Evolutionary conservation across 2,888 invertebrate species (phyloP).

Genomic region (Synergus japonicus): DNA sequence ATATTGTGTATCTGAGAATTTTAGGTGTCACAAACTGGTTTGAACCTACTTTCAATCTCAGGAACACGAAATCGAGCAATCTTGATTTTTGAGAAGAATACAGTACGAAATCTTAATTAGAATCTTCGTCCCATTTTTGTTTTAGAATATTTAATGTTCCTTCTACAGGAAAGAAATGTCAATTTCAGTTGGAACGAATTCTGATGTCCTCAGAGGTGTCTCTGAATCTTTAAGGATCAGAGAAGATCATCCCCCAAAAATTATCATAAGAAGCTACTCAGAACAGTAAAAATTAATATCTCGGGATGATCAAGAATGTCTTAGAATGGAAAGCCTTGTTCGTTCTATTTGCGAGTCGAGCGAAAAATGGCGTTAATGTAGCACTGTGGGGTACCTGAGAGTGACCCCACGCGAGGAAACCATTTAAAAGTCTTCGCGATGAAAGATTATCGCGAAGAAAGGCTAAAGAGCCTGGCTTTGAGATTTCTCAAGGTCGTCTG

Average conservation of each 20-base stretch:
- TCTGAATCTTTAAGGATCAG: too few species aligned
- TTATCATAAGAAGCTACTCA: background rate
- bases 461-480: slow-evolving; percentile 34
- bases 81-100: background rate
- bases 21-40: background rate
- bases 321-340: background rate
- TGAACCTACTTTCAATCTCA: background rate
- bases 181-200: background rate
- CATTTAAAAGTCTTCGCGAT: slow-evolving; percentile 47
- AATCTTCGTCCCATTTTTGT: background rate
- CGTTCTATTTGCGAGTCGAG: background rate
- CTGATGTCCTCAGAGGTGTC: background rate
- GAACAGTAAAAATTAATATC: background rate
- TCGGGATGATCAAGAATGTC: background rate
- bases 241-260: too few species aligned
- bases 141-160: background rate
- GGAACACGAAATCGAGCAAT: background rate
- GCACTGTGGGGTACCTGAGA: slow-evolving; percentile 40
- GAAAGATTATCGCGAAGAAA: slow-evolving; percentile 39
- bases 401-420: slow-evolving; percentile 50
- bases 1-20: background rate
- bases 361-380: slow-evolving; percentile 51
- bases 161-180: background rate
- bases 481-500: slow-evolving; percentile 36
- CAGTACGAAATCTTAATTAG: background rate